phyloP scores from a whole-genome alignment of 1,140 invertebrate species.

The Plodia interpunctella region DNA sequence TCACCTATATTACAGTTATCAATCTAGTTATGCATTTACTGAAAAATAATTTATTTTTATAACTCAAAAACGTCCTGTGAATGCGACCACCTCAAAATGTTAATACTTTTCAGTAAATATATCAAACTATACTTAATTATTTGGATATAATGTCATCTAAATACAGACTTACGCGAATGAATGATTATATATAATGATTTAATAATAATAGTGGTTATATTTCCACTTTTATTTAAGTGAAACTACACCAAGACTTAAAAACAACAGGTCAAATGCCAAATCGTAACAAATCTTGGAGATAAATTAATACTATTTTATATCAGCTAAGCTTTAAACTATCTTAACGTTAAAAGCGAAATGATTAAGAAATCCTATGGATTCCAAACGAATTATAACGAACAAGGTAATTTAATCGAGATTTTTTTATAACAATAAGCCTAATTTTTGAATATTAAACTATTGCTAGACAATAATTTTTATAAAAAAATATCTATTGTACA shows the following conservation, averaged over 20 bases:
- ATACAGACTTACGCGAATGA: constrained; percentile 5
- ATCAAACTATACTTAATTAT: not conserved
- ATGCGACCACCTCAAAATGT: not conserved
- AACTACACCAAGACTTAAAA: constrained; percentile 11
- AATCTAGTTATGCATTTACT: not conserved
- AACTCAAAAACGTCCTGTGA: not conserved
- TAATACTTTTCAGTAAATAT: not conserved
- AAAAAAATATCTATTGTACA: not conserved
- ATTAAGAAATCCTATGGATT: not conserved
- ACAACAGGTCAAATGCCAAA: not conserved
- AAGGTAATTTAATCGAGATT: constrained; percentile 7
- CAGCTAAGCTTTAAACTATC: not conserved
- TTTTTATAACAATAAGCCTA: not conserved
- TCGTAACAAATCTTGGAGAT: not conserved
- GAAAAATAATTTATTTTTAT: not conserved
- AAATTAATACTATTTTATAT: not conserved
- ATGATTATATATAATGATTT: constrained; percentile 31
- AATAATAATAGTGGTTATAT: constrained; percentile 11
- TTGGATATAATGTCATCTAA: not conserved
- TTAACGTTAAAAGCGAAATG: not conserved
- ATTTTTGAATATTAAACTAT: not conserved
- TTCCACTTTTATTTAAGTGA: not conserved
- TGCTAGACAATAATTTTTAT: not conserved
- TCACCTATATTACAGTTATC: constrained; percentile 19
- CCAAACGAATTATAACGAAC: constrained; percentile 9